phyloP scores from a whole-genome alignment of 1,140 invertebrate genomes.

The Steinernema feltiae region DNA sequence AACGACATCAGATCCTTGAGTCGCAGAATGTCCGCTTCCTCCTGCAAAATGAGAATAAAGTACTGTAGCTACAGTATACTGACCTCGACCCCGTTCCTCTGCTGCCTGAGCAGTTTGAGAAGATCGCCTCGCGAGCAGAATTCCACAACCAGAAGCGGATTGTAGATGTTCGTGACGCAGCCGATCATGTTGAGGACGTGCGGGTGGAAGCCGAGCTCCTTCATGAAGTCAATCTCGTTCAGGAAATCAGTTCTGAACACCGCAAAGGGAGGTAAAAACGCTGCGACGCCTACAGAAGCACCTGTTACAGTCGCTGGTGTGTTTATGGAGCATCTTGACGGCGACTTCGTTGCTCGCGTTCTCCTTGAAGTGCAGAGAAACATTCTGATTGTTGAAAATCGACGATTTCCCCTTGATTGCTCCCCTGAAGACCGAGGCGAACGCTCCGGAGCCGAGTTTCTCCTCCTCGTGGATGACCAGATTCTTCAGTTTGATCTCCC shows the following conservation, averaged over 20 bases:
- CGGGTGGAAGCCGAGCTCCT: constrained; percentile 18
- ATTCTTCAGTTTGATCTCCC: constrained; percentile 16
- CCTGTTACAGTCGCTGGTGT: neutral
- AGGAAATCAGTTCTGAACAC: constrained; percentile 11
- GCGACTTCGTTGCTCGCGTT: neutral
- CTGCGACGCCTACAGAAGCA: no score
- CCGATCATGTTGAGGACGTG: constrained; percentile 21
- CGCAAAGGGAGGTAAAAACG: no score
- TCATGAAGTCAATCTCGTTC: constrained; percentile 22
- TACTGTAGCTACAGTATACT: no score
- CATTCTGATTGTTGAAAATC: neutral
- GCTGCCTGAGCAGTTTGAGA: constrained; percentile 80
- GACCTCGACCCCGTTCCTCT: constrained; percentile 80
- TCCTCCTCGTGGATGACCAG: constrained; percentile 18
- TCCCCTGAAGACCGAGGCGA: constrained; percentile 21
- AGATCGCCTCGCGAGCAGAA: constrained; percentile 68
- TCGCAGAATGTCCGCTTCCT: constrained; percentile 44
- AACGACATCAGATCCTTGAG: constrained; percentile 65
- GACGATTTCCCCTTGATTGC: constrained; percentile 7
- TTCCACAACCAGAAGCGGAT: constrained; percentile 20
- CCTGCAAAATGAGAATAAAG: no score
- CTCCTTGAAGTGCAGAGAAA: constrained; percentile 8
- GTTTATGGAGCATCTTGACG: neutral
- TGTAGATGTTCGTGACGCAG: constrained; percentile 10
- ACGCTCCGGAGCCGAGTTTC: constrained; percentile 21